These are phyloP conservation scores for Physocephala rufipes DNA, from an alignment of 2,888 invertebrate species.

Conservation along the genomic window DNA sequence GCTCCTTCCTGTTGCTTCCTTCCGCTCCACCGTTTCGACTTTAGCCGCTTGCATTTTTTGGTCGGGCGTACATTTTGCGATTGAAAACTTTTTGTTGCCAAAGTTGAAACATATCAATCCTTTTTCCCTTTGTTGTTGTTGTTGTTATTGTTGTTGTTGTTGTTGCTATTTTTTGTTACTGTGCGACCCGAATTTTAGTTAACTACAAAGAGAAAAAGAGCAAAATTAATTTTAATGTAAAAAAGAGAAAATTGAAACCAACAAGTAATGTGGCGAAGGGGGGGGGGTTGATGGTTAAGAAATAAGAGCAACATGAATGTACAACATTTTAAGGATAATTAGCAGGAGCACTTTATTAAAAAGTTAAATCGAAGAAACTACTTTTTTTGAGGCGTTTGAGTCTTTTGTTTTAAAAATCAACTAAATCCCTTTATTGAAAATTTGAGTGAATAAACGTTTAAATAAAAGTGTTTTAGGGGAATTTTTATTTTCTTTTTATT, in stretches of 20 bases:
- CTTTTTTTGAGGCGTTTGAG: no score
- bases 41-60: conserved; percentile 19
- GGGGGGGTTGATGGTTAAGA: no score
- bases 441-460: no score
- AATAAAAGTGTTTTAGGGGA: no score
- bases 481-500: no score
- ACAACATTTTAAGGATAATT: background rate
- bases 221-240: background rate
- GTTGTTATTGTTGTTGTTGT: background rate
- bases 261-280: no score
- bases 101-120: background rate
- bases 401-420: no score
- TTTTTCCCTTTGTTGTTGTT: background rate
- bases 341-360: no score
- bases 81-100: background rate
- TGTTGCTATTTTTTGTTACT: background rate
- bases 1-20: conserved; percentile 5
- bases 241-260: background rate
- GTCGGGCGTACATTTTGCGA: conserved; percentile 10
- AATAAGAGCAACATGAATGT: background rate
- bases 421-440: no score
- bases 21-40: background rate
- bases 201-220: conserved; percentile 14
- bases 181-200: conserved; percentile 1
- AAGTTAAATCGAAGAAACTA: no score